Conservation (phyloP, 2,797 vertebrate genomes). For the Sciaenops ocellatus region DNA sequence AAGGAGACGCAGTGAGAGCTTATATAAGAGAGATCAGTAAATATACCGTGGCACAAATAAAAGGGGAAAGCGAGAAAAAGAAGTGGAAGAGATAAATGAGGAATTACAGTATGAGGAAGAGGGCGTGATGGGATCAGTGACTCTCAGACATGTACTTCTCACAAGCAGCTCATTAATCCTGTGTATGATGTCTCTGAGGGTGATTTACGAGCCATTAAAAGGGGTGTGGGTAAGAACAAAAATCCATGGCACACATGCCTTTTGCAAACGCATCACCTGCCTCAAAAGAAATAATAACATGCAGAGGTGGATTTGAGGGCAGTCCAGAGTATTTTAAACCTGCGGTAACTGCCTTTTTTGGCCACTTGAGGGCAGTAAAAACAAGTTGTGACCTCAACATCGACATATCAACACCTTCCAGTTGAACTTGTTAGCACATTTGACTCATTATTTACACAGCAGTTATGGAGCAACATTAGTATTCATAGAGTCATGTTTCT, state of each 20-base stretch:
- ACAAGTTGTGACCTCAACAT: background rate
- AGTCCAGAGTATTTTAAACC: background rate
- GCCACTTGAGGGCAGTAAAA: background rate
- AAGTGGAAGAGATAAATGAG: constrained; percentile 27
- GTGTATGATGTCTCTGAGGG: constrained; percentile 31
- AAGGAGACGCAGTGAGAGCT: constrained; percentile 9
- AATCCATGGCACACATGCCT: constrained; percentile 9
- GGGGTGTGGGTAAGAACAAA: constrained; percentile 37
- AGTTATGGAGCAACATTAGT: background rate
- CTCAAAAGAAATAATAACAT: constrained; percentile 6
- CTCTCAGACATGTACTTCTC: constrained; percentile 43
- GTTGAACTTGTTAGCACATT: too few species aligned
- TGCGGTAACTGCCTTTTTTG: background rate
- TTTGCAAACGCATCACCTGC: constrained; percentile 23
- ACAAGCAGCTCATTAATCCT: constrained; percentile 58
- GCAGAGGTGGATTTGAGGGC: constrained; percentile 2
- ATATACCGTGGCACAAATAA: constrained; percentile 31
- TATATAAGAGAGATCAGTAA: constrained; percentile 27
- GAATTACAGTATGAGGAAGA: constrained; percentile 25
- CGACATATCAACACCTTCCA: background rate
- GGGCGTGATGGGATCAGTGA: constrained; percentile 47
- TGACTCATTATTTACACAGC: too few species aligned
- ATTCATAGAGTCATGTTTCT: too few species aligned
- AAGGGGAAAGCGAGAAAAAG: constrained; percentile 19
- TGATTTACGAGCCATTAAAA: constrained; percentile 65